Conservation (phyloP, 2,888 invertebrate species). For the Caenorhabditis uteleia region DNA sequence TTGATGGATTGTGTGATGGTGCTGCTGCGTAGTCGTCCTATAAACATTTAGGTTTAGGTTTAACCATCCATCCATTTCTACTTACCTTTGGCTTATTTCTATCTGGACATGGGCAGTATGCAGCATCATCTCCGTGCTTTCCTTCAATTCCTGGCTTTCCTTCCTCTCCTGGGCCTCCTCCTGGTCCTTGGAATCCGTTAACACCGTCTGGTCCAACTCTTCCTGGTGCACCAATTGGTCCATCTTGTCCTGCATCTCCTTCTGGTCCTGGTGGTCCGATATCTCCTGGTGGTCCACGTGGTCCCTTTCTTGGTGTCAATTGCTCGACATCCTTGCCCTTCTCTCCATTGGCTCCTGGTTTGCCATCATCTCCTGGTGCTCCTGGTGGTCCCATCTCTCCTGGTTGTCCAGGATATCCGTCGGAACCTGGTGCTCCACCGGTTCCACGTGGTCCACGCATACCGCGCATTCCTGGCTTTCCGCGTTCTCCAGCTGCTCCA, state of each 20-base stretch:
- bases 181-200: conserved; percentile 54
- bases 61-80: background rate
- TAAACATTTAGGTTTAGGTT: conserved; percentile 6
- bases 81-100: conserved; percentile 43
- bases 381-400: conserved; percentile 54
- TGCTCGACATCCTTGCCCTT: conserved; percentile 54
- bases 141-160: conserved; percentile 47
- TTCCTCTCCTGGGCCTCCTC: conserved; percentile 55
- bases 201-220: conserved; percentile 51
- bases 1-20: conserved; percentile 45
- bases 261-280: conserved; percentile 53
- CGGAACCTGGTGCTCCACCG: conserved; percentile 42
- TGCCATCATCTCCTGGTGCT: conserved; percentile 49
- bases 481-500: conserved; percentile 47
- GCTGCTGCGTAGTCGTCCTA: conserved; percentile 36
- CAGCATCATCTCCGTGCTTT: conserved; percentile 53
- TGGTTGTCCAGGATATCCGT: conserved; percentile 46
- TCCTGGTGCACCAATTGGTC: conserved; percentile 47
- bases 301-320: conserved; percentile 54
- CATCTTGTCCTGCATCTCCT: conserved; percentile 54
- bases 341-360: conserved; percentile 54
- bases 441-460: conserved; percentile 55
- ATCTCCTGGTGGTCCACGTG: conserved; percentile 55
- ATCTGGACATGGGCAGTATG: conserved; percentile 57
- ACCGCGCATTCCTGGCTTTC: conserved; percentile 56